Percentiles rank a stretch among this genome's conserved stretches.
Conservation (phyloP, 2,113 vertebrate species). For the Zingel zingel region DNA sequence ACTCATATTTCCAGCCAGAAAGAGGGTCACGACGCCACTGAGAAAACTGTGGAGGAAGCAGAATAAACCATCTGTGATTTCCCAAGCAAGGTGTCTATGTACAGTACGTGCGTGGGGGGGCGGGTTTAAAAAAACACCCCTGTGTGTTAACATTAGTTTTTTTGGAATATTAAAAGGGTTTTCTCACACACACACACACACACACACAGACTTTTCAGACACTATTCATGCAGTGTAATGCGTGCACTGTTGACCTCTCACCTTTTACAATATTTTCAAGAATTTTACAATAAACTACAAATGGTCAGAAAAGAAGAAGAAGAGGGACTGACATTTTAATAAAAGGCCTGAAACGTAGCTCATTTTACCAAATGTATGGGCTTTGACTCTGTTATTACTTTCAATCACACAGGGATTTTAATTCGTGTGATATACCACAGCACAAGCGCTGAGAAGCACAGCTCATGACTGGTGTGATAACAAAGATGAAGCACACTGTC, state of each 20-base stretch:
- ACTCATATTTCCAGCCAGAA: constrained; percentile 49
- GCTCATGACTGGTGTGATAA: constrained; percentile 2
- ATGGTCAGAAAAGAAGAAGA: background rate
- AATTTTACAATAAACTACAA: background rate
- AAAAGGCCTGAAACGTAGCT: background rate
- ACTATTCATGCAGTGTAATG: too few species aligned
- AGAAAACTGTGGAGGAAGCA: constrained; percentile 68
- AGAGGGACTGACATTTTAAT: background rate
- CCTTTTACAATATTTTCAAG: background rate
- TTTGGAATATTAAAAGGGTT: too few species aligned
- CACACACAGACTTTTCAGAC: too few species aligned
- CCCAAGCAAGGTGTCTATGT: constrained; percentile 51
- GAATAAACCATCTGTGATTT: constrained; percentile 75
- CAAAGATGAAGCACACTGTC: background rate
- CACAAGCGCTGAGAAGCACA: background rate
- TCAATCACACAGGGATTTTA: background rate
- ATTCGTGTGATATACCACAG: background rate
- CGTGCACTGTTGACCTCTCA: too few species aligned
- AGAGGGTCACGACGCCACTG: constrained; percentile 57
- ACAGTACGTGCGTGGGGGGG: constrained; percentile 58
- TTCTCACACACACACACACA: too few species aligned
- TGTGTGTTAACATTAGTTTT: too few species aligned
- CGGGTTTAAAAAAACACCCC: too few species aligned
- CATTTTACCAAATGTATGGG: background rate
- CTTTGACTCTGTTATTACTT: background rate